phyloP scores from a whole-genome alignment of 2,888 invertebrate species.

The Polydrusus pterygomalis region DNA sequence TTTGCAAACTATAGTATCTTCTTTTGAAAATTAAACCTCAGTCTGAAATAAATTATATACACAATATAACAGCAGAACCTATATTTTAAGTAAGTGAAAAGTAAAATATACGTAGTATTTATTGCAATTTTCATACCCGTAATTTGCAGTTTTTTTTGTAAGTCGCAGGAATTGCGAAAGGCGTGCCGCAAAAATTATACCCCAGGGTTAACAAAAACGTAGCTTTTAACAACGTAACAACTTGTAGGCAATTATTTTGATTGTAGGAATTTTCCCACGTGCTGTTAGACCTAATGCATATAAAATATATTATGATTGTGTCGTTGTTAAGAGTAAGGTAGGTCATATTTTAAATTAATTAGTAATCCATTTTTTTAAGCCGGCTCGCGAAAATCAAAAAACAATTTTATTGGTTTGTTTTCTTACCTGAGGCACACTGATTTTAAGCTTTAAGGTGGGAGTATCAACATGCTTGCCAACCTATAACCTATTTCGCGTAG shows the following conservation, averaged over 20 bases:
- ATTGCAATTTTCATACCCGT: neutral
- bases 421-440: slow-evolving; percentile 29
- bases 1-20: no score
- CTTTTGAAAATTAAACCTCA: no score
- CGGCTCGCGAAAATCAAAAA: slow-evolving; percentile 9
- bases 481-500: no score
- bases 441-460: neutral
- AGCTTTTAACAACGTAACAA: neutral
- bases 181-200: slow-evolving; percentile 12
- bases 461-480: no score
- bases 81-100: no score
- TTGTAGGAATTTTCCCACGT: slow-evolving; percentile 38
- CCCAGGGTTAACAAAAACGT: slow-evolving; percentile 15
- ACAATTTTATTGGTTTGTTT: slow-evolving; percentile 24
- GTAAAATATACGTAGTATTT: no score
- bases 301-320: slow-evolving; percentile 13
- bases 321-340: slow-evolving; percentile 32
- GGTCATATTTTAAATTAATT: slow-evolving; percentile 35
- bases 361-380: slow-evolving; percentile 19
- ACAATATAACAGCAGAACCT: no score
- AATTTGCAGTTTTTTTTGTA: neutral
- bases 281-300: slow-evolving; percentile 11
- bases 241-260: slow-evolving; percentile 33
- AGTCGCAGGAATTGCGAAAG: neutral
- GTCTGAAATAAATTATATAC: no score